Conservation (phyloP, 2,888 invertebrate genomes). For the Agrotis clavis region DNA sequence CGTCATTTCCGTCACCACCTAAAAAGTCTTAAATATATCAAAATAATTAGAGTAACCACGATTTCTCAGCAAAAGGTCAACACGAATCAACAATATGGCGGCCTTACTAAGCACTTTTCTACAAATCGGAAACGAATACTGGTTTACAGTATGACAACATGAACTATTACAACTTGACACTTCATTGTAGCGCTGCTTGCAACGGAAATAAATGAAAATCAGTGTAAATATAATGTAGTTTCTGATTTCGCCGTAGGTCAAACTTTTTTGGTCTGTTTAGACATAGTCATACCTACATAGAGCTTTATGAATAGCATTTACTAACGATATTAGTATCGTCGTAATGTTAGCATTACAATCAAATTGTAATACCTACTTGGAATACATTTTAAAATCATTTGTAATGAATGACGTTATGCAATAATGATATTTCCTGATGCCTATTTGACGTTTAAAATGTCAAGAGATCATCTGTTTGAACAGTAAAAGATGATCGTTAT, state of each 20-base stretch:
- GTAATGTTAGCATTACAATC: slow-evolving; percentile 22
- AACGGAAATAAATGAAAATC: neutral
- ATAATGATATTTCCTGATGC: slow-evolving; percentile 55
- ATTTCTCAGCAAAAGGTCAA: slow-evolving; percentile 2
- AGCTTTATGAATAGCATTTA: slow-evolving; percentile 24
- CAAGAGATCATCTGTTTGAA: slow-evolving; percentile 15
- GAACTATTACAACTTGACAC: slow-evolving; percentile 15
- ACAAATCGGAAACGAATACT: slow-evolving; percentile 23
- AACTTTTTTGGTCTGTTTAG: neutral
- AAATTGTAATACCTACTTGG: slow-evolving; percentile 31
- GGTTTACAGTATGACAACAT: neutral
- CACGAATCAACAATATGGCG: slow-evolving; percentile 2
- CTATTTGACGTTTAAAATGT: slow-evolving; percentile 49
- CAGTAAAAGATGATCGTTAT: slow-evolving; percentile 29
- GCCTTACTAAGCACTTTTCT: slow-evolving; percentile 50
- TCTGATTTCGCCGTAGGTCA: neutral
- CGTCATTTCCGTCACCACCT: neutral
- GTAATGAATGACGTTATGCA: slow-evolving; percentile 47
- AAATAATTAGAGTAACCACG: neutral
- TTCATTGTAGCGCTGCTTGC: neutral
- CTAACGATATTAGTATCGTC: no score
- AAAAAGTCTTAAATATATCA: neutral
- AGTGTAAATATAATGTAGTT: neutral
- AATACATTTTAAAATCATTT: slow-evolving; percentile 38
- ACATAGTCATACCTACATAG: slow-evolving; percentile 39